Percentiles rank a stretch among this genome's conserved stretches.
phyloP scores from a whole-genome alignment of 2,113 vertebrate species.

The Platanista minor region DNA sequence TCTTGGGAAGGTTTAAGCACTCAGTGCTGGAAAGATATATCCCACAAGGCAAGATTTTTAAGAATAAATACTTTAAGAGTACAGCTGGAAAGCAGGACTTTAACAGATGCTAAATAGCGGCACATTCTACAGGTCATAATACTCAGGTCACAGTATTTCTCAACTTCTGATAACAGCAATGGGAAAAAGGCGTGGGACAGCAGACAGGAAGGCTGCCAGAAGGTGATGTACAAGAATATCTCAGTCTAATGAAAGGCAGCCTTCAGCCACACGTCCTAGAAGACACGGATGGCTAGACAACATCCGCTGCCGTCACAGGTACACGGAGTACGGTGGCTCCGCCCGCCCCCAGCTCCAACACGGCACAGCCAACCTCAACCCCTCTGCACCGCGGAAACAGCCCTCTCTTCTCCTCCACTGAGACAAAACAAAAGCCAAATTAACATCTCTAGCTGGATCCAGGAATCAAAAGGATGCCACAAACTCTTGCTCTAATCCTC shows the following conservation, averaged over 20 bases:
- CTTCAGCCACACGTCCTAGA: not conserved
- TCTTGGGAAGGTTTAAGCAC: not conserved
- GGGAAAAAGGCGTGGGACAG: not conserved
- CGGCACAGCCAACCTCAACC: accelerated
- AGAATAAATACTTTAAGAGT: not conserved
- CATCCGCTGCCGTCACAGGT: not conserved
- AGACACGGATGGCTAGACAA: not conserved
- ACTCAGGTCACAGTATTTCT: not conserved
- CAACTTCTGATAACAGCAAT: not conserved
- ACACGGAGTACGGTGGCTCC: not conserved
- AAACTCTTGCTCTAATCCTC: not conserved
- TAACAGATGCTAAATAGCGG: not conserved
- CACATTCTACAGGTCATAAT: not conserved
- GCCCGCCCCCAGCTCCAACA: too few relatives aligned
- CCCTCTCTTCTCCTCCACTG: not conserved
- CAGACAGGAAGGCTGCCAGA: not conserved
- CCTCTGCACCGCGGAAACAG: accelerated
- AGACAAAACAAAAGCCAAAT: not conserved
- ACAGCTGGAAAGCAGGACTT: not conserved
- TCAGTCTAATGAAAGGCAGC: not conserved
- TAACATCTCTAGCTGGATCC: not conserved
- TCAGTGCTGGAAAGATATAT: not conserved
- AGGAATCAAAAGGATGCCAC: not conserved
- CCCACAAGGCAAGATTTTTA: not conserved
- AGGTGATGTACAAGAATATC: not conserved